A percentile compares a stretch with the other conserved stretches of the same genome.
phyloP scores from a whole-genome alignment of 1,140 invertebrate genomes.

The Maconellicoccus hirsutus region DNA sequence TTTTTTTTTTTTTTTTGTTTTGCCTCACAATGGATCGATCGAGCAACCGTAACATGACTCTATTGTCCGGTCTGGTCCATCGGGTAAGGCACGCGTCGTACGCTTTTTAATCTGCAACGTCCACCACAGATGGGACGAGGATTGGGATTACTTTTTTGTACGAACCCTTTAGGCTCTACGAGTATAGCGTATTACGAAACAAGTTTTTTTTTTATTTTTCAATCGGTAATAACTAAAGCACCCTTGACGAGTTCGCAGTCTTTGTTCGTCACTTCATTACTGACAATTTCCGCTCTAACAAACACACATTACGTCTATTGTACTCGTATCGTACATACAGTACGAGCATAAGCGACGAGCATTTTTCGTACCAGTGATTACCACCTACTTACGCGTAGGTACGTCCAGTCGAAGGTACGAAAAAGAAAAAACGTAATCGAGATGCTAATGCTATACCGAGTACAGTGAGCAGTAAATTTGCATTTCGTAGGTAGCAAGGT shows the following conservation, averaged over 20 bases:
- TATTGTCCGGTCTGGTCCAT: slow-evolving; percentile 12
- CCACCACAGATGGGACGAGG: background rate
- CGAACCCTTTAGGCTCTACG: background rate
- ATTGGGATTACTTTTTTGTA: background rate
- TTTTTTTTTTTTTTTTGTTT: no score
- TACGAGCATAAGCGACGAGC: no score
- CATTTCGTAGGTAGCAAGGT: no score
- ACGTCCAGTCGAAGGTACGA: no score
- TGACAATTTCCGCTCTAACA: slow-evolving; percentile 4
- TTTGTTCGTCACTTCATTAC: slow-evolving; percentile 15
- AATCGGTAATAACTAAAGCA: background rate
- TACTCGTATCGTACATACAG: no score
- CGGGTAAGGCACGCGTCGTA: background rate
- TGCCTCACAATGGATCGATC: background rate
- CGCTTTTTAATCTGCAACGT: background rate
- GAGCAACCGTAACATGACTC: background rate
- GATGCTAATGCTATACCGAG: no score
- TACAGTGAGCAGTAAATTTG: no score
- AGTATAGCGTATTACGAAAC: background rate
- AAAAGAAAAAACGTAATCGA: no score
- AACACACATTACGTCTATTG: background rate
- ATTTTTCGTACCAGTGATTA: no score
- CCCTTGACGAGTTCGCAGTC: background rate
- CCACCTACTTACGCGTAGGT: no score
- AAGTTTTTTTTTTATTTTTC: background rate